Base-by-base conservation (phyloP, 2,888 invertebrate species). In the Ichneumon xanthorius region DNA sequence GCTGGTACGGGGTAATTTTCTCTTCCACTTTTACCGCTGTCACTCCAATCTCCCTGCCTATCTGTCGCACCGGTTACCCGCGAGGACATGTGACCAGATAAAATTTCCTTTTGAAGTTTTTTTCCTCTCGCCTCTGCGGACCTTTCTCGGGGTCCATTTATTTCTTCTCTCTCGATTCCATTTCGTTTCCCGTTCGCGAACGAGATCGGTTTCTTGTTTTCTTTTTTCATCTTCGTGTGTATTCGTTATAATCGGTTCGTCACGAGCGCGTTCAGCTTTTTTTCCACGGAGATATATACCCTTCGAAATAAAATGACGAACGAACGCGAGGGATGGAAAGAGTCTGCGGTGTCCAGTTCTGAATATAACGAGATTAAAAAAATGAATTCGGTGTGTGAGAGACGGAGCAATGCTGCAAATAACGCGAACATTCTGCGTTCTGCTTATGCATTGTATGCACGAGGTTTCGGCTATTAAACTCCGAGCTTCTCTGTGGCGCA, bases 401-500 rank as follows among this genome's bases (percentile, higher is more conserved):
- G 26, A 16, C 19, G 4, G 30, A 30, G 26, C 3, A 67, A 45
- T 7, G 45, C 19, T 61, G 37, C 33, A 30, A 53, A 58, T 26
- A 45, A 22, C 40, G 33, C 22, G 19, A 58, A 14, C 19, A 16
- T 26, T 58, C 58, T 33, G 53, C 30, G 16, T 30, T 2, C 14
- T 30, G 16, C 30, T 26, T 9, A 48, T 30, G 30, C 58, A 45
- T 22, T 40, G 16, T 19, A 72, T 58, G 1, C 40, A 26, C 26
- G 22, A 7, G 19, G 48, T 58, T 40, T 6, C 48, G 45, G 63
- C 71, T 61, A 79, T 71, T 63, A 71, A 71, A 70, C 63, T 71
- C 37, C 30, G 33, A 63, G 19, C 22, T 48, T 79, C 53, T 37
- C 19, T 9, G 48, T 33, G 19, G 19, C 58, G 22, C 19, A 58